A percentile compares a stretch with the other conserved stretches of the same genome.
These are phyloP conservation scores for Halcyon malimbica DNA, from an alignment of 2,113 vertebrate genomes.

Conservation along the genomic window DNA sequence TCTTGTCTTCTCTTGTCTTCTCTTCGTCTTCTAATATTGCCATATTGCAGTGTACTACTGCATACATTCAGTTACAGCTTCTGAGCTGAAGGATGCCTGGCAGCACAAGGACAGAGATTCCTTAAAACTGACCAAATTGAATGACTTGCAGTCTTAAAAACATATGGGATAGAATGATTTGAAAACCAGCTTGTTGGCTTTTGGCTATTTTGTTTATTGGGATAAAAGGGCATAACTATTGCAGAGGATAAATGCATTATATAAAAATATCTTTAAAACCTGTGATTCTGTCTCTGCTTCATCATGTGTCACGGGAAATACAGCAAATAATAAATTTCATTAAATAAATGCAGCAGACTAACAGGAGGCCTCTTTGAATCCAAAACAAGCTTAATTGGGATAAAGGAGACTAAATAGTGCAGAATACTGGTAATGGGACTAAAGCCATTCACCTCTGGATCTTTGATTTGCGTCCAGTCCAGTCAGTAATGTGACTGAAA, in stretches of 20 bases:
- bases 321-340: not conserved
- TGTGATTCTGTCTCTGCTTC: not conserved
- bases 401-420: conserved; percentile 22
- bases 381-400: conserved; percentile 40
- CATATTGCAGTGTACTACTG: not conserved
- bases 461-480: not conserved
- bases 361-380: conserved; percentile 9
- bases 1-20: too few relatives aligned
- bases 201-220: not conserved
- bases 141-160: not conserved
- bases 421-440: not conserved
- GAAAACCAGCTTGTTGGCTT: not conserved
- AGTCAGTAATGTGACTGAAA: conserved; percentile 46
- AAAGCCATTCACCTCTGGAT: conserved; percentile 36
- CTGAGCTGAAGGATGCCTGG: not conserved
- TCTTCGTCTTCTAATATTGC: not conserved
- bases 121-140: not conserved
- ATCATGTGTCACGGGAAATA: not conserved
- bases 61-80: not conserved
- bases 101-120: not conserved
- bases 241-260: not conserved
- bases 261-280: not conserved
- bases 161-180: not conserved
- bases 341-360: not conserved
- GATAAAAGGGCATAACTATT: not conserved